Evolutionary conservation across 2,113 vertebrate species (phyloP), one percentile per base, ranked within the genome.

Genomic region (Trichomycterus rosablanca): DNA sequence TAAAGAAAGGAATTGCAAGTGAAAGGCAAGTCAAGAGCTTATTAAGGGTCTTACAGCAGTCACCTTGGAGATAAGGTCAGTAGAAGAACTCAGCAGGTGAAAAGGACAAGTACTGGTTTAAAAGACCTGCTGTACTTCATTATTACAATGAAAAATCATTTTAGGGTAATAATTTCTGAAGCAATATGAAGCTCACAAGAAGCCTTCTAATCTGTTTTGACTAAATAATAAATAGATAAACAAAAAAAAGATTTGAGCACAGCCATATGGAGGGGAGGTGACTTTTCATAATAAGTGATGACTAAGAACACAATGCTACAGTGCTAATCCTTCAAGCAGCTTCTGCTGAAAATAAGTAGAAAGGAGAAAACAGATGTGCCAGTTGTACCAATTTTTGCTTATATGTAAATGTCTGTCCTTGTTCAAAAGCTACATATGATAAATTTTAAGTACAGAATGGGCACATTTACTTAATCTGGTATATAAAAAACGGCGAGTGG

Each of bases 191-290:
- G 26, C 26, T 53, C 19, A 53, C 19, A 20, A 26, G 18, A 42
- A 22, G 26, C 2, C 3, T 15, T 34, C 35, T 32, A n/a, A 16
- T 9, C 16, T 43, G 49, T 16, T 11, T 43, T 32, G n/a, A 43
- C 37, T 23, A 61, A 26, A 50, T 44, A 53, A 63, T 53, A 63
- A 34, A 34, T 16, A 43, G 26, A 20, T 53, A 53, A 53, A 42
- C 60, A 63, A 63, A 52, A 32, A 5, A 53, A 43, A 23, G 3
- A 16, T 53, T 44, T 52, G 26, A 63, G 26, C 28, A 45, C 8
- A 5, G 48, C 50, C 60, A 54, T 54, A 63, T 63, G 60, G 40
- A 8, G n/a, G 40, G 28, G 60, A 45, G 60, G 49, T 14, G 3
- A 22, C n/a, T 45, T 24, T 43, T 63, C 40, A 40, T 16, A 39